phyloP scores from a whole-genome alignment of 2,113 vertebrate genomes.

The Patagioenas fasciata region DNA sequence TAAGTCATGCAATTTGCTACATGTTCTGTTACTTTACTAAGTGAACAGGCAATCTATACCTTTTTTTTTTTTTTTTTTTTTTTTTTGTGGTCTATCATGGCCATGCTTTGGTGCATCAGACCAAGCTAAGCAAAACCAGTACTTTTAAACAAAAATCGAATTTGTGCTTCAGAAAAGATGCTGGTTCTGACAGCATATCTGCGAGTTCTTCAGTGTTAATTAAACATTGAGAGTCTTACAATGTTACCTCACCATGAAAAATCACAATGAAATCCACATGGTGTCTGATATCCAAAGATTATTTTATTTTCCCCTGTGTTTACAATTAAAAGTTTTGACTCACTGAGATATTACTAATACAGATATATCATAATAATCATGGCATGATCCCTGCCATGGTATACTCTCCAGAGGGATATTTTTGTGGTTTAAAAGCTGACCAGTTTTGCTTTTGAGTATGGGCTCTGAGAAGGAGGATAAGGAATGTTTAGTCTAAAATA shows the following conservation, averaged over 20 bases:
- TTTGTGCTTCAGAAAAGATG: not conserved
- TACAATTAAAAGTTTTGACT: not conserved
- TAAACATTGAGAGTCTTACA: not conserved
- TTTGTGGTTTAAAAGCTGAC: not conserved
- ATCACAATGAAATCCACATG: not conserved
- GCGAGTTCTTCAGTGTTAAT: not conserved
- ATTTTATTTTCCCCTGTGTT: not conserved
- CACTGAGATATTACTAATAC: not conserved
- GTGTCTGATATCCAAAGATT: not conserved
- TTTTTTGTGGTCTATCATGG: rapidly evolving
- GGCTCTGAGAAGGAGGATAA: not conserved
- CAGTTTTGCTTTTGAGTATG: not conserved
- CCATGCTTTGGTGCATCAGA: not conserved
- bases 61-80: not conserved
- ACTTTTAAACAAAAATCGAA: rapidly evolving
- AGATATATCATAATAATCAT: not conserved
- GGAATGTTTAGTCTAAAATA: not conserved
- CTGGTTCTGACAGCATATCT: not conserved
- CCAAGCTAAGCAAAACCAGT: not conserved
- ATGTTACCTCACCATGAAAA: not conserved
- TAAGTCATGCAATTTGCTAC: not conserved
- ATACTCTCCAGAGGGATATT: not conserved
- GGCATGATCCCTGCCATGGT: not conserved
- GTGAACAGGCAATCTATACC: not conserved
- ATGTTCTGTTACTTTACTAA: not conserved